phyloP scores from a whole-genome alignment of 30 jellyfish, hydroid and myxozoan genomes.

The Hydra vulgaris region DNA sequence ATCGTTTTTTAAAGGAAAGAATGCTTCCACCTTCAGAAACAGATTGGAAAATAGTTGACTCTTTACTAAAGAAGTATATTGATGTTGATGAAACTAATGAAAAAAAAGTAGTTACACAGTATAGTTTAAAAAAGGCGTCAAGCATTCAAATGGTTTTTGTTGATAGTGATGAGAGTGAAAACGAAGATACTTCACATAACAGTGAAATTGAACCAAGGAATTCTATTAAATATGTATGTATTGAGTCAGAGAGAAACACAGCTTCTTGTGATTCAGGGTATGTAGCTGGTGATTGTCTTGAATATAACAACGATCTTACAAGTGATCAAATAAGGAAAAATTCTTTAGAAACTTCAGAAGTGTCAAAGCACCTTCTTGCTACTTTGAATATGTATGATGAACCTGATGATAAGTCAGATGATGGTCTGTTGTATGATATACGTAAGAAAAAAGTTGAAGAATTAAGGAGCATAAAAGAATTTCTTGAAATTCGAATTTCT shows the following conservation, averaged over 20 bases:
- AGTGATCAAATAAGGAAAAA: slow-evolving; percentile 1
- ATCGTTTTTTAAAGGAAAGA: slow-evolving; percentile 3
- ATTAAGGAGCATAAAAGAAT: not conserved
- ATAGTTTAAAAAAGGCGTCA: not conserved
- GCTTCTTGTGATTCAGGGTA: slow-evolving; percentile 30
- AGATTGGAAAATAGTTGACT: slow-evolving; percentile 27
- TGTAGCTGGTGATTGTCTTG: slow-evolving; percentile 14
- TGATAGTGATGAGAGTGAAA: slow-evolving; percentile 31
- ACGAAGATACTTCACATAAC: slow-evolving; percentile 6
- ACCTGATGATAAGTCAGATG: slow-evolving; percentile 12
- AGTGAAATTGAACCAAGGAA: not conserved
- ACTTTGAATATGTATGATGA: slow-evolving; percentile 13
- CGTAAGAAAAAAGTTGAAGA: slow-evolving; percentile 15
- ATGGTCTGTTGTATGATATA: not conserved
- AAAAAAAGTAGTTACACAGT: not conserved
- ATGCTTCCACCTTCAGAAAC: slow-evolving; percentile 22
- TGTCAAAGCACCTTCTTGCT: slow-evolving; percentile 15
- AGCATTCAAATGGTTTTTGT: slow-evolving; percentile 27
- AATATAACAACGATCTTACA: slow-evolving; percentile 10
- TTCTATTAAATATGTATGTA: not conserved
- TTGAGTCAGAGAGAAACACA: slow-evolving; percentile 14
- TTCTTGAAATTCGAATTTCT: not conserved
- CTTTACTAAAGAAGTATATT: slow-evolving; percentile 17
- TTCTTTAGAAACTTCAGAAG: slow-evolving; percentile 26
- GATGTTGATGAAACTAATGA: slow-evolving; percentile 12